A percentile compares a stretch with the other conserved stretches of the same genome.
Conservation (phyloP, 2,888 invertebrate genomes). For the Archips crataeganus region DNA sequence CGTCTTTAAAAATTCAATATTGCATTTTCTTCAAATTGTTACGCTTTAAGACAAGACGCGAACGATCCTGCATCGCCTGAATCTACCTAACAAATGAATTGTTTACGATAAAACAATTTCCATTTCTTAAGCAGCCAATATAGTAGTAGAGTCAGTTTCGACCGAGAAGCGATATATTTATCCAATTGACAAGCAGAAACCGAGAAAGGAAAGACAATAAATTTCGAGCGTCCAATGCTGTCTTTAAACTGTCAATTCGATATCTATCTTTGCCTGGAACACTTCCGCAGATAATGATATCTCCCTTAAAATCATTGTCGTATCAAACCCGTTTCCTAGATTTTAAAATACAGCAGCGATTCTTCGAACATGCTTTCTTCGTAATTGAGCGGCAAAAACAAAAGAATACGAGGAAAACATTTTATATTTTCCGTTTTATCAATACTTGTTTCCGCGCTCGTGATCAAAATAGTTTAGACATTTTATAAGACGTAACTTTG, state of each 20-base stretch:
- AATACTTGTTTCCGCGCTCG: not conserved
- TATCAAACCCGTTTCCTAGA: not conserved
- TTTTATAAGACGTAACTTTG: not conserved
- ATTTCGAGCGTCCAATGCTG: conserved; percentile 17
- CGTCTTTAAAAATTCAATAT: no score
- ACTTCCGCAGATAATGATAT: conserved; percentile 19
- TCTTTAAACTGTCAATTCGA: conserved; percentile 28
- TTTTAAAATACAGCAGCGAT: conserved; percentile 9
- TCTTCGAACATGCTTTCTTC: conserved; percentile 6
- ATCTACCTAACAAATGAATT: not conserved
- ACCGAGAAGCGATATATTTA: conserved; percentile 6
- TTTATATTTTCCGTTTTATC: conserved; percentile 1
- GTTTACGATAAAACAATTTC: not conserved
- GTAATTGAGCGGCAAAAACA: conserved; percentile 1
- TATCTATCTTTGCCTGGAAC: conserved; percentile 23
- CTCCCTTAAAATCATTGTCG: conserved; percentile 5
- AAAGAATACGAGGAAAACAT: not conserved
- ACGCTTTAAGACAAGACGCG: not conserved
- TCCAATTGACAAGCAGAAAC: not conserved
- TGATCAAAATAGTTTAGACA: not conserved
- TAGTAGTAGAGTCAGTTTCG: not conserved
- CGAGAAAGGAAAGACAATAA: conserved; percentile 1
- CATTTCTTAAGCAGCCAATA: not conserved
- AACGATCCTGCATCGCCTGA: not conserved
- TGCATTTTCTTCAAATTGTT: not conserved